phyloP scores from a whole-genome alignment of 2,797 vertebrate genomes.

The Gymnopithys bicolor region DNA sequence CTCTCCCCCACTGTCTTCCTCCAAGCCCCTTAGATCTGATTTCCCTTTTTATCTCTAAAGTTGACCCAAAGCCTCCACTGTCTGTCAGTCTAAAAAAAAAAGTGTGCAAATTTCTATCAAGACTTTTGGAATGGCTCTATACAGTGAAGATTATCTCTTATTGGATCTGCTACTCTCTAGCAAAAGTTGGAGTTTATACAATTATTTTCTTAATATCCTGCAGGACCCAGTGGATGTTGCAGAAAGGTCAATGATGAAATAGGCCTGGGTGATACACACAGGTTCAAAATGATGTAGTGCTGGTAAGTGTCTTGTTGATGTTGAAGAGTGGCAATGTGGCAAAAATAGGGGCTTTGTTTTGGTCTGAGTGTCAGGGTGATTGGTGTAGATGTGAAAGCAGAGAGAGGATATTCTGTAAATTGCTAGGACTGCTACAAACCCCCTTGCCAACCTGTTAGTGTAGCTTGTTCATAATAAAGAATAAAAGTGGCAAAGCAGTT shows the following conservation, averaged over 20 bases:
- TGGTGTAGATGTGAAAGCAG: background rate
- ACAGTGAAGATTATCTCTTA: background rate
- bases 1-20: background rate
- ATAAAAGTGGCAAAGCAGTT: background rate
- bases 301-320: background rate
- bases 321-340: background rate
- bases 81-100: background rate
- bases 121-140: background rate
- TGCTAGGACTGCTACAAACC: background rate
- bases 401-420: background rate
- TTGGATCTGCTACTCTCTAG: background rate
- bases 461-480: background rate
- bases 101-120: background rate
- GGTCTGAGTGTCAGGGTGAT: background rate
- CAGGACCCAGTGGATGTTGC: fast-evolving
- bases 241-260: background rate
- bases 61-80: background rate
- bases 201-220: background rate
- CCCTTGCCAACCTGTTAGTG: background rate
- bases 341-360: background rate
- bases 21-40: background rate
- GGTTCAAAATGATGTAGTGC: background rate
- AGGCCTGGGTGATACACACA: background rate
- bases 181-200: background rate
- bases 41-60: background rate